These are phyloP conservation scores for Epizoanthus stellaris DNA, from an alignment of 92 coral and sea anemone species.

Conservation along the genomic window DNA sequence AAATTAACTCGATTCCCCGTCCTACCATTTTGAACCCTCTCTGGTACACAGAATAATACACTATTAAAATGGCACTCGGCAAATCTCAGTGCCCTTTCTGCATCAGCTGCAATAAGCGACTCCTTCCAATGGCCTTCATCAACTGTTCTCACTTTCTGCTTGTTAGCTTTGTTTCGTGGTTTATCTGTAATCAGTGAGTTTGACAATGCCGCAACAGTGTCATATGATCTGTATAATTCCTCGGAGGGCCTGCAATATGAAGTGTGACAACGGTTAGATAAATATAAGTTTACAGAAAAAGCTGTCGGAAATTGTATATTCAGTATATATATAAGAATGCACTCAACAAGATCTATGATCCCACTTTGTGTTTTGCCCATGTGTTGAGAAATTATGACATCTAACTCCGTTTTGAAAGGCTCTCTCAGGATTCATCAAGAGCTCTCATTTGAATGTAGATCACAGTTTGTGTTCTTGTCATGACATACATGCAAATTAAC, in stretches of 20 bases:
- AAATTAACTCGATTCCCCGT: slow-evolving; percentile 3
- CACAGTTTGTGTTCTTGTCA: no score
- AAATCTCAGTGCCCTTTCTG: slow-evolving; percentile 56
- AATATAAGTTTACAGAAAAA: not conserved
- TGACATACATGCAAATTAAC: no score
- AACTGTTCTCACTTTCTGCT: slow-evolving; percentile 43
- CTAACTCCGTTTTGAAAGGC: no score
- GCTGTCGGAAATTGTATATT: not conserved
- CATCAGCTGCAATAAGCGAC: slow-evolving; percentile 46
- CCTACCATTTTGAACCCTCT: not conserved
- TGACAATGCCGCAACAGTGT: slow-evolving; percentile 63
- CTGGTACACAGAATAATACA: slow-evolving; percentile 50
- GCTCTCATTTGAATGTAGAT: no score
- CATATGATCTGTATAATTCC: slow-evolving; percentile 68
- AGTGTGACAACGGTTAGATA: not conserved
- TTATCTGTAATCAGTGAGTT: slow-evolving; percentile 60
- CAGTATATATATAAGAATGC: no score
- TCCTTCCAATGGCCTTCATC: slow-evolving; percentile 56
- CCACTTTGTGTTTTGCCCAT: no score
- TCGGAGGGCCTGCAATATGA: slow-evolving; percentile 64
- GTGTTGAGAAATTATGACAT: no score
- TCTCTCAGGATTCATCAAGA: no score
- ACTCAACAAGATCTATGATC: no score
- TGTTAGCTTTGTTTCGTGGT: slow-evolving; percentile 41
- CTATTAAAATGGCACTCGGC: slow-evolving; percentile 36